Evolutionary conservation across 2,113 vertebrate species (phyloP), one percentile per base, ranked within the genome.

Genomic region (Corythornis madagascariensis): DNA sequence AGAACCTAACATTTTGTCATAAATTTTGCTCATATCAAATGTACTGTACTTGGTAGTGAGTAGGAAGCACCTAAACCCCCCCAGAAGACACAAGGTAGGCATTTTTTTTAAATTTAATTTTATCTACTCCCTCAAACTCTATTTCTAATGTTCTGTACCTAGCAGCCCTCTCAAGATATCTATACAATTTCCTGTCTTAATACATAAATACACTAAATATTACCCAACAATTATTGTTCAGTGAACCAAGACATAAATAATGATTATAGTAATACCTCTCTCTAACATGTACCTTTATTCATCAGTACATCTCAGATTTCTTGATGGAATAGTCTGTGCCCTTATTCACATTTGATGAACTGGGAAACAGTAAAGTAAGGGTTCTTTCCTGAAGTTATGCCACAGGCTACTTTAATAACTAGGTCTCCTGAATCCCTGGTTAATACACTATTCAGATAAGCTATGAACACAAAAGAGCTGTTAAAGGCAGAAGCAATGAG

Each of bases 401-500:
- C 64, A 89, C 19, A 38, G 50, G 47, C 85, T 87, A 75, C 24
- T 21, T 57, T 52, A 86, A 69, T 69, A 89, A 70, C 38, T 29
- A 42, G 35, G 61, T 76, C 21, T 90, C 70, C 43, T 69, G 42
- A 92, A 89, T 83, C 55, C 45, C 74, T 70, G 45, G 42, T 76
- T 82, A 85, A 87, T 61, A 52, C 56, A 76, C 67, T 77, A n/a
- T 55, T 92, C 70, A 85, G 72, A 88, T 72, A 86, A 90, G 55
- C 35, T 70, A 21, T 25, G 53, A 94, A 75, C 88, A 90, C 73
- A 93, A 75, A 81, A 78, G 60, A 69, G 72, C 43, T 19, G 53
- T 56, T 92, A 81, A 88, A 91, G 75, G 59, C 42, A 86, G 64
- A 89, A 82, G 70, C 20, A 79, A 78, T 69, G 87, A 89, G 47